phyloP scores from a whole-genome alignment of 2,888 invertebrate genomes.

The Scelioninae gen. 2 region DNA sequence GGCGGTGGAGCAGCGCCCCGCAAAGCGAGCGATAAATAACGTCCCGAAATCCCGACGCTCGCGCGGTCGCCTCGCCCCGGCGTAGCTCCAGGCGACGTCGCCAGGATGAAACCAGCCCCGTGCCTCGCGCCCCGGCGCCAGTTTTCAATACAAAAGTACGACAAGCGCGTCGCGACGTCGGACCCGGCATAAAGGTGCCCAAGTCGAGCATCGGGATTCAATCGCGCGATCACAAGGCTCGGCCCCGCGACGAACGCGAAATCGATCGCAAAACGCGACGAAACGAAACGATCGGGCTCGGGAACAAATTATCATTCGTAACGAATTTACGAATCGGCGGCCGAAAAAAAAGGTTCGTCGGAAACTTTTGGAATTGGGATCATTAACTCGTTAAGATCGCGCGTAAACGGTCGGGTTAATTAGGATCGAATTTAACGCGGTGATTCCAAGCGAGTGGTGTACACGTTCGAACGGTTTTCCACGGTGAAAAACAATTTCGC shows the following conservation, averaged over 20 bases:
- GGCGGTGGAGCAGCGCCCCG: no score
- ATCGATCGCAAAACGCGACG: conserved; percentile 47
- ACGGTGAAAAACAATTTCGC: no score
- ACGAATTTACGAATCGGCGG: conserved; percentile 40
- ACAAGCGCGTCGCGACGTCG: conserved; percentile 33
- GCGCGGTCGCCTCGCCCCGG: conserved; percentile 70
- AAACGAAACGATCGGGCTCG: conserved; percentile 22
- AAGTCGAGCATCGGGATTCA: conserved; percentile 41
- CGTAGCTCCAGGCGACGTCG: conserved; percentile 74
- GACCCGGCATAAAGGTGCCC: conserved; percentile 23
- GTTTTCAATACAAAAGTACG: conserved; percentile 51
- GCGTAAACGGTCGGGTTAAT: conserved; percentile 47
- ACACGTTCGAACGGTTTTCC: no score
- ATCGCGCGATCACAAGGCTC: conserved; percentile 27
- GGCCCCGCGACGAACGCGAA: conserved; percentile 12
- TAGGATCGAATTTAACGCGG: conserved; percentile 38
- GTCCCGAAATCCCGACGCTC: conserved; percentile 63
- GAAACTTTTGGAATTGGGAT: no score
- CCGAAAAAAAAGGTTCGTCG: conserved; percentile 29
- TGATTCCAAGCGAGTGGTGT: no score
- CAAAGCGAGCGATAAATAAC: conserved; percentile 46
- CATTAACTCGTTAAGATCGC: conserved; percentile 50
- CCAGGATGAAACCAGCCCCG: conserved; percentile 70
- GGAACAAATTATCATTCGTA: conserved; percentile 52
- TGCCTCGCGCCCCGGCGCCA: conserved; percentile 37